Conservation (phyloP, 23 tunicate species). For the Ascidia mentula region DNA sequence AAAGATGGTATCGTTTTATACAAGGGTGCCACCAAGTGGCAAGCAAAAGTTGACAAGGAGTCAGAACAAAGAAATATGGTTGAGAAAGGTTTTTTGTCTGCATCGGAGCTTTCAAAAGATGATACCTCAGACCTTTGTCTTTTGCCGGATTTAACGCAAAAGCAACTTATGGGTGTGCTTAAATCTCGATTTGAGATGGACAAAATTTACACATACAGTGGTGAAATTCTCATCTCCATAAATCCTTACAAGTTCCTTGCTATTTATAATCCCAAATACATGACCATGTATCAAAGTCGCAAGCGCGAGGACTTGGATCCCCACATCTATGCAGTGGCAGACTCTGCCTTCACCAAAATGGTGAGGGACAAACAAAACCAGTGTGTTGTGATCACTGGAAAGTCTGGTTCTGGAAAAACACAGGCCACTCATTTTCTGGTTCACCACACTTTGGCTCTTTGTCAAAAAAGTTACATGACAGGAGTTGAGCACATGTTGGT, state of each 20-base stretch:
- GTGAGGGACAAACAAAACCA: conserved; percentile 43
- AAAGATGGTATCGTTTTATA: conserved; percentile 55
- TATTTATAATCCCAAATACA: conserved; percentile 59
- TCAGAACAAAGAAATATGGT: conserved; percentile 48
- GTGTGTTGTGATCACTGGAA: conserved; percentile 70
- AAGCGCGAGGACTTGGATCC: conserved; percentile 57
- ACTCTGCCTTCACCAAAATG: conserved; percentile 59
- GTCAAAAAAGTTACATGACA: conserved; percentile 69
- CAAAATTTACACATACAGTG: conserved; percentile 72
- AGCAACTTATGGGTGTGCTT: conserved; percentile 40
- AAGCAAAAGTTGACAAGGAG: conserved; percentile 37
- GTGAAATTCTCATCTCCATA: conserved; percentile 52
- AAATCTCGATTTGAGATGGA: conserved; percentile 50
- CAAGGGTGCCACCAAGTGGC: conserved; percentile 38
- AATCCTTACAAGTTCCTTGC: conserved; percentile 62
- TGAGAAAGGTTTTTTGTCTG: conserved; percentile 55
- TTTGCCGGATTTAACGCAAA: conserved; percentile 24
- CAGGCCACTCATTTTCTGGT: conserved; percentile 71
- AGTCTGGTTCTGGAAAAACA: conserved; percentile 79
- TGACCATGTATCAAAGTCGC: conserved; percentile 57
- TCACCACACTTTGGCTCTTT: conserved; percentile 59
- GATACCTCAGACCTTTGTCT: conserved; percentile 52
- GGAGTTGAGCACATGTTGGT: conserved; percentile 64
- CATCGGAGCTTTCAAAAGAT: conserved; percentile 23
- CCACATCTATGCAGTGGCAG: conserved; percentile 76